Conservation (phyloP, 1,140 invertebrate genomes). For the Danaus plexippus region DNA sequence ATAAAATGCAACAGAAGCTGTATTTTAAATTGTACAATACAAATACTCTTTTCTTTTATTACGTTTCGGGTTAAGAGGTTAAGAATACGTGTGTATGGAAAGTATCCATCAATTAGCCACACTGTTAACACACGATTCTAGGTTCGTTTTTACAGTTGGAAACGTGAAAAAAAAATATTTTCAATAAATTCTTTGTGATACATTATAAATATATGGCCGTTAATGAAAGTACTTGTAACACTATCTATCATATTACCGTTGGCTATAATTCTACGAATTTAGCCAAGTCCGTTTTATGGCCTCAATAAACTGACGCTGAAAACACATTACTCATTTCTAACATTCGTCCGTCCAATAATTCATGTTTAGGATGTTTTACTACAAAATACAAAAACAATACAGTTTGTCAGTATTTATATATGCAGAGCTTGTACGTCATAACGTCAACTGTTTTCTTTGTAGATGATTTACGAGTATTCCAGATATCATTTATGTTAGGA, state of each 20-base stretch:
- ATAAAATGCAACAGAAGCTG: slow-evolving; percentile 37
- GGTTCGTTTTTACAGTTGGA: no score
- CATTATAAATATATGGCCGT: no score
- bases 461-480: slow-evolving; percentile 19
- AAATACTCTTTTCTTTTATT: no score
- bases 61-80: slow-evolving; percentile 17
- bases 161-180: no score
- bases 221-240: slow-evolving; percentile 6
- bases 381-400: slow-evolving; percentile 21
- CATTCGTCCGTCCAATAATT: slow-evolving; percentile 23
- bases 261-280: slow-evolving; percentile 16
- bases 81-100: slow-evolving; percentile 35
- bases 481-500: not conserved
- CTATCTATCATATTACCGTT: slow-evolving; percentile 12
- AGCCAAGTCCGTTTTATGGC: slow-evolving; percentile 19
- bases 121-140: not conserved
- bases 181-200: no score
- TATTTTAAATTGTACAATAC: no score
- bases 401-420: slow-evolving; percentile 22
- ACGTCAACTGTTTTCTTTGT: slow-evolving; percentile 22
- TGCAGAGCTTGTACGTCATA: slow-evolving; percentile 10
- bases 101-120: slow-evolving; percentile 33
- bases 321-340: slow-evolving; percentile 21
- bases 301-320: slow-evolving; percentile 22
- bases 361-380: slow-evolving; percentile 19